These are phyloP conservation scores for Myioborus melanocephalus DNA, from an alignment of 2,797 vertebrate species.

Conservation along the genomic window DNA sequence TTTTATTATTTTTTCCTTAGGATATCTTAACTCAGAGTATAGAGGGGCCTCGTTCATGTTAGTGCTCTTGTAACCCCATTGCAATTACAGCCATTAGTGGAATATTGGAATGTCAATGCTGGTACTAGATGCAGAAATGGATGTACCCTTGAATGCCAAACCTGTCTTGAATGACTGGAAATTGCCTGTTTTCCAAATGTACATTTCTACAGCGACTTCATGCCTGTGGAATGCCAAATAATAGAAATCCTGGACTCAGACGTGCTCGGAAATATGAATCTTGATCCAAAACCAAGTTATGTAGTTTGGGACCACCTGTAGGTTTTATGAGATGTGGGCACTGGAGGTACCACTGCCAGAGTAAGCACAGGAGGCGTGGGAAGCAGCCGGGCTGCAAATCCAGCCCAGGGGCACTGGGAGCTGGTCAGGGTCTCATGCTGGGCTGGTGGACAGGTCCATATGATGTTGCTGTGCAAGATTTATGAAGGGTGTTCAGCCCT, in stretches of 20 bases:
- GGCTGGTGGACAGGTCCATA: not conserved
- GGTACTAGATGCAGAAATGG: not conserved
- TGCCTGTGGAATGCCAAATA: not conserved
- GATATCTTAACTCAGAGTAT: not conserved
- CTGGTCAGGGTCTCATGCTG: accelerated
- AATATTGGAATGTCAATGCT: not conserved
- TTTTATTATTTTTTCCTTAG: not conserved
- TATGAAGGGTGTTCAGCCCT: not conserved
- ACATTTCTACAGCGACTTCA: not conserved
- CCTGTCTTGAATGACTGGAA: not conserved
- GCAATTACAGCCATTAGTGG: not conserved
- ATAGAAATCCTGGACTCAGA: not conserved
- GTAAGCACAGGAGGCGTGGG: not conserved
- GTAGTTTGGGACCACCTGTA: not conserved
- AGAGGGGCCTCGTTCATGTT: not conserved
- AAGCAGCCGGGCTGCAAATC: not conserved
- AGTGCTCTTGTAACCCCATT: not conserved
- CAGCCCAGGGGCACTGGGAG: not conserved
- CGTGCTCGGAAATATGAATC: not conserved
- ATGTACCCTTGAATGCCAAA: not conserved
- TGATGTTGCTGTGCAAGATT: not conserved
- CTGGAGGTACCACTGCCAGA: not conserved
- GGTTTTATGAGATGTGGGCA: not conserved
- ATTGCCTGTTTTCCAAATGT: not conserved
- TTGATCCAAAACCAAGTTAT: not conserved